phyloP scores from a whole-genome alignment of 2,797 vertebrate genomes.

The Pangasius djambal region DNA sequence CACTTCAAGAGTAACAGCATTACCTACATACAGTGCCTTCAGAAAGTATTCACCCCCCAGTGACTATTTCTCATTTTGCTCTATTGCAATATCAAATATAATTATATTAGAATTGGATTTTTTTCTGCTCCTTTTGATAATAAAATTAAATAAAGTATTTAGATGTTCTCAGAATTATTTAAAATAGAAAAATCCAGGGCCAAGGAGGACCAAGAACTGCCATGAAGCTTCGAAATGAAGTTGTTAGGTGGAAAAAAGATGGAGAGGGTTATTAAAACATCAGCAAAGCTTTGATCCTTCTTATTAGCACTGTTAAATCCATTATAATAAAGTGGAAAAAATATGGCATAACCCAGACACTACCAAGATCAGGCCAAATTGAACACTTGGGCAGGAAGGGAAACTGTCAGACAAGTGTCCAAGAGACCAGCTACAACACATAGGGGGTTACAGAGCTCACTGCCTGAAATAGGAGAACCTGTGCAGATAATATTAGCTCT shows the following conservation, averaged over 20 bases:
- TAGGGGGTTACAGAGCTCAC: background rate
- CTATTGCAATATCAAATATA: background rate
- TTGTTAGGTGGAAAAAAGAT: background rate
- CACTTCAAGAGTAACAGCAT: background rate
- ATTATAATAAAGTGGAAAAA: slow-evolving; percentile 6
- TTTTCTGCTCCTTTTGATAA: background rate
- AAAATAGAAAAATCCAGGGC: background rate
- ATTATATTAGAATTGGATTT: background rate
- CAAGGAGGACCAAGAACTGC: background rate
- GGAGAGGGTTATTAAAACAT: background rate
- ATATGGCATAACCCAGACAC: background rate
- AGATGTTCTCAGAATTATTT: background rate
- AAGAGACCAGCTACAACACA: background rate
- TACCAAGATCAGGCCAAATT: background rate
- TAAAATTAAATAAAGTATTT: background rate
- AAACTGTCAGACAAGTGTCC: slow-evolving; percentile 1
- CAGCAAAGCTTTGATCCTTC: background rate
- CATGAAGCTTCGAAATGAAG: background rate
- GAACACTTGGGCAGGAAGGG: background rate
- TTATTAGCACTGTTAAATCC: background rate
- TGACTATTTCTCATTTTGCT: background rate
- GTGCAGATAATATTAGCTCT: background rate
- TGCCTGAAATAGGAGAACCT: background rate
- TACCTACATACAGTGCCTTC: background rate
- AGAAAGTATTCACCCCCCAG: background rate